These are phyloP conservation scores for Pteria penguin DNA, from an alignment of 2,888 invertebrate genomes.

Conservation along the genomic window DNA sequence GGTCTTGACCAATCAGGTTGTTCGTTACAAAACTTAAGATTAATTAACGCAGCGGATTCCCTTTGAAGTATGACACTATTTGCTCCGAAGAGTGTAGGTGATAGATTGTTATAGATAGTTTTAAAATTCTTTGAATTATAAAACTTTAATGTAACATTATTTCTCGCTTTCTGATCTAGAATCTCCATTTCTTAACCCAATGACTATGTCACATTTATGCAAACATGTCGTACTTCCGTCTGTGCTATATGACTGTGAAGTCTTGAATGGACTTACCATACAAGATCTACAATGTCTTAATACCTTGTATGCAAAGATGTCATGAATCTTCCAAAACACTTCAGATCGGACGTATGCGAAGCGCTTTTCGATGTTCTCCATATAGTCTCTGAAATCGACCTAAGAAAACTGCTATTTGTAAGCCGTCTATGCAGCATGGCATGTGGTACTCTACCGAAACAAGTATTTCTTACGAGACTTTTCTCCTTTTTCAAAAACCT, in stretches of 20 bases:
- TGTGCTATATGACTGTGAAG: neutral
- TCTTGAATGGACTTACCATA: neutral
- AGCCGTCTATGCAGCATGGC: neutral
- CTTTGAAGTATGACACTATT: too few relatives aligned
- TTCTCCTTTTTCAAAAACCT: too few relatives aligned
- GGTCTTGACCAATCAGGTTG: too few relatives aligned
- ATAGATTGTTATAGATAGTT: too few relatives aligned
- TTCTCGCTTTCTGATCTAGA: neutral
- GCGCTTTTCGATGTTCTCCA: neutral
- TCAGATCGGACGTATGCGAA: slow-evolving; percentile 18
- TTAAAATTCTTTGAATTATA: too few relatives aligned
- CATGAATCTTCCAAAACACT: neutral
- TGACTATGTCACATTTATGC: neutral
- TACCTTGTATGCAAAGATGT: neutral
- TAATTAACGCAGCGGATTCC: too few relatives aligned
- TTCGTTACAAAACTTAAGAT: too few relatives aligned
- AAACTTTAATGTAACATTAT: too few relatives aligned
- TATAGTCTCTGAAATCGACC: neutral
- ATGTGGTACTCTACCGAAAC: neutral
- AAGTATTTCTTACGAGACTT: too few relatives aligned
- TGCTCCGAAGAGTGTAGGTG: too few relatives aligned
- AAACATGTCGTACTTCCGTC: neutral
- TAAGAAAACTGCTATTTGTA: neutral
- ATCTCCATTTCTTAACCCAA: too few relatives aligned
- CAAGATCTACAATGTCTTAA: neutral